A percentile compares a stretch with the other conserved stretches of the same genome.
These are phyloP conservation scores for Fulmarus glacialis DNA, from an alignment of 2,113 vertebrate genomes.

Conservation along the genomic window DNA sequence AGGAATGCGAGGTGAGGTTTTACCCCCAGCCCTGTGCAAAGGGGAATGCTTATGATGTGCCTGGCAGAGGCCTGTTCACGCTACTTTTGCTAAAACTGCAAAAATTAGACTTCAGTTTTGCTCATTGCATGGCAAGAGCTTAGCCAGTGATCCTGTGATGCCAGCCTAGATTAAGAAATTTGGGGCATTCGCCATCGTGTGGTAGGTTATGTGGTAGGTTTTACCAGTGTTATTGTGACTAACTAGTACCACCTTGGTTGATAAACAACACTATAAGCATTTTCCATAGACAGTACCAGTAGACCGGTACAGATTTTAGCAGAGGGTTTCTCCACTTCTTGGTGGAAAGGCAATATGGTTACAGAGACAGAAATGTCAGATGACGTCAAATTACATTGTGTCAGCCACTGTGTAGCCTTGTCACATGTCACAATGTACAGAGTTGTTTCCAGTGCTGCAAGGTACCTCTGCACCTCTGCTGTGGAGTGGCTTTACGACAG, in stretches of 20 bases:
- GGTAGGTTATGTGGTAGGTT: not conserved
- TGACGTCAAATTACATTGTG: not conserved
- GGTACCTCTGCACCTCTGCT: not conserved
- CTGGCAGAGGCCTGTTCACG: not conserved
- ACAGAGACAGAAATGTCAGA: not conserved
- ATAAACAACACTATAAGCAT: not conserved
- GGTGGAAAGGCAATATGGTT: not conserved
- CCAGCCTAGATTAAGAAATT: rapidly evolving
- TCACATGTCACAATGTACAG: not conserved
- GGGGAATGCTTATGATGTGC: not conserved
- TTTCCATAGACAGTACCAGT: rapidly evolving
- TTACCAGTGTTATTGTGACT: not conserved
- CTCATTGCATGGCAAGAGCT: rapidly evolving
- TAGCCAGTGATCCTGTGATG: not conserved
- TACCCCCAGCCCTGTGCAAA: rapidly evolving
- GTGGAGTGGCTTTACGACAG: not conserved
- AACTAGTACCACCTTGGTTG: not conserved
- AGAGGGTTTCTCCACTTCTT: not conserved
- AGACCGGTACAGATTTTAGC: not conserved
- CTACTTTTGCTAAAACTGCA: not conserved
- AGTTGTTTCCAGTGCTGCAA: not conserved
- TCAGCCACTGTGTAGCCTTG: not conserved
- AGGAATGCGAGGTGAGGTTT: constrained; percentile 84
- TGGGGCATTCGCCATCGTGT: rapidly evolving
- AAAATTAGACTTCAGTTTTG: not conserved